Conservation (phyloP, 2,113 vertebrate genomes). For the Chloebia gouldiae region DNA sequence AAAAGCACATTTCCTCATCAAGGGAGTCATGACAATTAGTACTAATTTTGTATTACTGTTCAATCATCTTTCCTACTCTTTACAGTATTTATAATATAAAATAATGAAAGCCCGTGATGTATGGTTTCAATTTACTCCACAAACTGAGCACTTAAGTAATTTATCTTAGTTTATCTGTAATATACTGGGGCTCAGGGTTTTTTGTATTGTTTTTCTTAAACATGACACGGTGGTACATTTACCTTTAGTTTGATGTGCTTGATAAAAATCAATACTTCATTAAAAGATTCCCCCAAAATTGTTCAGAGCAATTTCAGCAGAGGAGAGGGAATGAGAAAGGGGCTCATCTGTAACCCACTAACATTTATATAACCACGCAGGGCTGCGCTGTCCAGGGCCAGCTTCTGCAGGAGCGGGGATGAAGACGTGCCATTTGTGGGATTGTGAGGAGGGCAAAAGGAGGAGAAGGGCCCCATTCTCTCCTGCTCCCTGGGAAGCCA, state of each 20-base stretch:
- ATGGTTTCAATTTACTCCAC: constrained; percentile 80
- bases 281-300: constrained; percentile 76
- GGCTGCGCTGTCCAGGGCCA: accelerated
- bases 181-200: constrained; percentile 60
- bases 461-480: background rate
- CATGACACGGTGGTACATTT: constrained; percentile 73
- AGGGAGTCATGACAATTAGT: constrained; percentile 42
- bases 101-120: constrained; percentile 77
- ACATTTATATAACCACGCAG: background rate
- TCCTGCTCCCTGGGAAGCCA: background rate
- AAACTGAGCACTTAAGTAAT: constrained; percentile 83
- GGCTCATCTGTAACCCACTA: background rate
- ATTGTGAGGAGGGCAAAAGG: accelerated
- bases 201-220: constrained; percentile 64
- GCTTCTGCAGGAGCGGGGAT: background rate
- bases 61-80: constrained; percentile 72
- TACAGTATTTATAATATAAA: constrained; percentile 72
- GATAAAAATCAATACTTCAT: constrained; percentile 82
- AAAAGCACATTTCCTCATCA: constrained; percentile 42
- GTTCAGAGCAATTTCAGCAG: constrained; percentile 49
- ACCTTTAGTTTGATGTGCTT: constrained; percentile 77
- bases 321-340: background rate
- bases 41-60: constrained; percentile 72
- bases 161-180: constrained; percentile 83
- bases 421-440: accelerated